Evolutionary conservation across 2,888 invertebrate genomes (phyloP), one percentile per base, ranked within the genome.

Genomic region (Zaprionus bogoriensis): DNA sequence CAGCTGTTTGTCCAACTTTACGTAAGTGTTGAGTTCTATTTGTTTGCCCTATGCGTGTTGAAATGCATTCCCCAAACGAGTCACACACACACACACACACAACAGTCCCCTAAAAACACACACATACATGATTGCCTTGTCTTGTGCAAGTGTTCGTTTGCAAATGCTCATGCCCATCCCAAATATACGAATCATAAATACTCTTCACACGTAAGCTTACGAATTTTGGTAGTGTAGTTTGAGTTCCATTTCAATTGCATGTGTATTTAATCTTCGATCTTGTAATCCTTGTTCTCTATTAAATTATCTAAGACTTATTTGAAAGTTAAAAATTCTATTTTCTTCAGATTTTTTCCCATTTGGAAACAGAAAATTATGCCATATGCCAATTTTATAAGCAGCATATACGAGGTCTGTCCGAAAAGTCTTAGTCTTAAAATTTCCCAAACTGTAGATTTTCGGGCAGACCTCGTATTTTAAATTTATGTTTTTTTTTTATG

Each of bases 21-120:
- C 87, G 80, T 80, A 87, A 80, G 80, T 80, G 58, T 67, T 65
- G 42, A 23, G 38, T 51, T 60, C 45, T 36, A 27, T 57, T 53
- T 36, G n/a, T 12, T 3, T 32, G 12, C n/a, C 10, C 2, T 17
- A 25, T 14, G 23, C 20, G 44, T 55, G 36, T 12, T 41, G 4
- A 2, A 48, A 51, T 36, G 20, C 39, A 51, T 36, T 52, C 48
- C 30, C 23, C 42, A 53, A 14, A 38, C 42, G 25, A 6, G 27
- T 70, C 52, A 1, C 22, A 48, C 19, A n/a, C 17, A 39, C 27
- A 32, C 39, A 41, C 41, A n/a, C 7, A 55, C 42, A 14, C 30
- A 3, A 30, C 32, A 36, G 17, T 36, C 32, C 6, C 3, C 32
- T 14, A 12, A 36, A 12, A 7, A n/a, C 27, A 36, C 59, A 44